phyloP scores from a whole-genome alignment of 2,888 invertebrate species.

The Drosophila atripex region DNA sequence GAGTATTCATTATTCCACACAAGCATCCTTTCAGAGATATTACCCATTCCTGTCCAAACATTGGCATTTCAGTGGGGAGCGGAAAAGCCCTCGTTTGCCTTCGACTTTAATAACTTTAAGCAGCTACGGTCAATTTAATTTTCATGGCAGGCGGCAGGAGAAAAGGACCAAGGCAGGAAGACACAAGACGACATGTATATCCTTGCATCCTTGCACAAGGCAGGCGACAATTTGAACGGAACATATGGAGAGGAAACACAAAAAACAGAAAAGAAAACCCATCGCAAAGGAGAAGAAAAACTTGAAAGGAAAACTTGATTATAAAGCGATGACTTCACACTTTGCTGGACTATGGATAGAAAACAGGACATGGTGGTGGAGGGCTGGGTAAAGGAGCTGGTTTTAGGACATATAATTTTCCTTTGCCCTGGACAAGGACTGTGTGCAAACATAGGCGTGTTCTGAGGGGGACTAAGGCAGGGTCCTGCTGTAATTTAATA shows the following conservation, averaged over 20 bases:
- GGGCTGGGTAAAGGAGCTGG: not conserved
- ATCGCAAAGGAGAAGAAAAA: slow-evolving; percentile 34
- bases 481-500: slow-evolving; percentile 69
- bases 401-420: slow-evolving; percentile 72
- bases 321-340: slow-evolving; percentile 83
- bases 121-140: slow-evolving; percentile 82
- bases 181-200: slow-evolving; percentile 50
- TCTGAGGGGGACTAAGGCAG: slow-evolving; percentile 27
- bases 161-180: slow-evolving; percentile 53
- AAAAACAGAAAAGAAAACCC: slow-evolving; percentile 12
- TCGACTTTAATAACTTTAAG: slow-evolving; percentile 75
- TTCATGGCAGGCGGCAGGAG: slow-evolving; percentile 66
- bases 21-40: not conserved
- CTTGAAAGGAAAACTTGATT: slow-evolving; percentile 81
- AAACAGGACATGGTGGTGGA: slow-evolving; percentile 4
- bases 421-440: slow-evolving; percentile 55
- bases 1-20: slow-evolving; percentile 11
- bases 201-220: slow-evolving; percentile 48
- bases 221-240: slow-evolving; percentile 68
- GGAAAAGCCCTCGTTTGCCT: slow-evolving; percentile 24
- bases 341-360: slow-evolving; percentile 55
- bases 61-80: slow-evolving; percentile 28
- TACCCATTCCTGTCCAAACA: slow-evolving; percentile 34
- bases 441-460: slow-evolving; percentile 74
- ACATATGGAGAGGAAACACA: slow-evolving; percentile 58